Evolutionary conservation across 2,797 vertebrate genomes (phyloP).

Genomic region (Mormyrops boulengeri): DNA sequence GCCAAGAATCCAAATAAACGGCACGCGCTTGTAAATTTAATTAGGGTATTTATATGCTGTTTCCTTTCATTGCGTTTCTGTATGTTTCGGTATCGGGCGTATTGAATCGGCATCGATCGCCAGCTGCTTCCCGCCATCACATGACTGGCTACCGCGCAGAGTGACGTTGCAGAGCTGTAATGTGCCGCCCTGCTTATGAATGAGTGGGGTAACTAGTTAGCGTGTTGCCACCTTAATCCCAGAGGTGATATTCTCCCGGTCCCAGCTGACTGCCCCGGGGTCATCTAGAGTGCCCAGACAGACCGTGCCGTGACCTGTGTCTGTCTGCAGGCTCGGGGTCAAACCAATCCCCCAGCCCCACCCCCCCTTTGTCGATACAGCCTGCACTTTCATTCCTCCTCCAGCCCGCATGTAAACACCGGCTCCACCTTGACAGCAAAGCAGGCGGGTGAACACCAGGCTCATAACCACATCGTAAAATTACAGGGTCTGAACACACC

Average conservation of each 20-base stretch:
- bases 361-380: slow-evolving; percentile 56
- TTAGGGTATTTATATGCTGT: neutral
- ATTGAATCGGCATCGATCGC: neutral
- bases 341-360: slow-evolving; percentile 42
- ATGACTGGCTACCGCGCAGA: slow-evolving; percentile 41
- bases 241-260: slow-evolving; percentile 69
- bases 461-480: neutral
- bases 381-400: slow-evolving; percentile 24
- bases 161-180: slow-evolving; percentile 59
- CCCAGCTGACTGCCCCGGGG: slow-evolving; percentile 44
- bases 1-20: neutral
- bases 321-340: slow-evolving; percentile 64
- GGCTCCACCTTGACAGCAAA: neutral
- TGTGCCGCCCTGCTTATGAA: slow-evolving; percentile 33
- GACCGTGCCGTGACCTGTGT: slow-evolving; percentile 61
- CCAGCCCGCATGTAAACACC: slow-evolving; percentile 26
- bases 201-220: slow-evolving; percentile 53
- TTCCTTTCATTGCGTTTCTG: neutral
- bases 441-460: neutral
- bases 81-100: neutral
- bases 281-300: slow-evolving; percentile 66
- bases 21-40: neutral
- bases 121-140: slow-evolving; percentile 23
- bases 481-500: neutral
- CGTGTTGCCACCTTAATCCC: slow-evolving; percentile 68